Conservation (phyloP, 2,888 invertebrate species). For the Schizaphis graminum region DNA sequence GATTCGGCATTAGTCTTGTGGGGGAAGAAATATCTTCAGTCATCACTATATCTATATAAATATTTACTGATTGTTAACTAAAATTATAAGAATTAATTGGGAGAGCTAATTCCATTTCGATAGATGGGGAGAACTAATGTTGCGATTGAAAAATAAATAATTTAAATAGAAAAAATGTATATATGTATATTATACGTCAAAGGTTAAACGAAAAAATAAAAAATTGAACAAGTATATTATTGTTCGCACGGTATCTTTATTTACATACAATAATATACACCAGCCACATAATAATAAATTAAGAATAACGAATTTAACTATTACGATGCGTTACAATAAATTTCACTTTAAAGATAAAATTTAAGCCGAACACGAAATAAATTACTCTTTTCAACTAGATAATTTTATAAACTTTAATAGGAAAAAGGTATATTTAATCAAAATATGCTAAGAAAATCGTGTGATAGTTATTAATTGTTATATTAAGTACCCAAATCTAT, state of each 20-base stretch:
- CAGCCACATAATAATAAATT: neutral
- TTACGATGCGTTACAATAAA: neutral
- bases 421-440: neutral
- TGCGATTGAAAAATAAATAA: neutral
- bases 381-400: neutral
- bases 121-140: neutral
- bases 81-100: neutral
- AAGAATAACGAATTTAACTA: neutral
- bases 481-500: neutral
- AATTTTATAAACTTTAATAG: neutral
- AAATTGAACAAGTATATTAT: neutral
- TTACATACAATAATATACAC: neutral
- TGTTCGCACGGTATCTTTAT: neutral
- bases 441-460: neutral
- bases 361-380: neutral
- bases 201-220: neutral
- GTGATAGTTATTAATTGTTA: neutral
- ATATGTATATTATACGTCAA: neutral
- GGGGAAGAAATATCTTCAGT: neutral
- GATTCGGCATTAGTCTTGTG: neutral
- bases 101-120: neutral
- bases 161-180: neutral
- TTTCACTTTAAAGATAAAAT: neutral
- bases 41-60: neutral
- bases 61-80: neutral